Conservation (phyloP, 2,888 invertebrate genomes). For the Margaritifera margaritifera region DNA sequence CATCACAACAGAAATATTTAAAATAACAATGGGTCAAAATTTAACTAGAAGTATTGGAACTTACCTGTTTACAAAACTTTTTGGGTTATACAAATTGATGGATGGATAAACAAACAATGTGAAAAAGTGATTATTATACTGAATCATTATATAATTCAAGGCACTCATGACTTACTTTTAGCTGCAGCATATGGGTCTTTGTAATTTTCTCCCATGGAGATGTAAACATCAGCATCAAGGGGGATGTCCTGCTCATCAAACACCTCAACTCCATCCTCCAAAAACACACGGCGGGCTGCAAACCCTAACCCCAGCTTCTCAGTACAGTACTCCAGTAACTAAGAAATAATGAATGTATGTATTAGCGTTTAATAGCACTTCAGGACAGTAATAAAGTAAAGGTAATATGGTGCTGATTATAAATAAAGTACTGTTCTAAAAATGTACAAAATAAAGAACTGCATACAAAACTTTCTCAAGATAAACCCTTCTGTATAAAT, state of each 20-base stretch:
- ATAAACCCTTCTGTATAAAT: too few relatives aligned
- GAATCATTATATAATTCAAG: neutral
- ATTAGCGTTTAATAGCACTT: too few relatives aligned
- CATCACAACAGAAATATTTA: too few relatives aligned
- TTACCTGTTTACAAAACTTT: neutral
- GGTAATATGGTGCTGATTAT: too few relatives aligned
- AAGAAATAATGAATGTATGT: constrained; percentile 15
- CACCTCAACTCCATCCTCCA: constrained; percentile 70
- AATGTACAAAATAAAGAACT: too few relatives aligned
- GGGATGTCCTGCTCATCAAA: constrained; percentile 62
- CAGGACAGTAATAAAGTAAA: too few relatives aligned
- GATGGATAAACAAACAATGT: too few relatives aligned
- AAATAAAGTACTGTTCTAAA: too few relatives aligned
- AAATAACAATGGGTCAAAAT: too few relatives aligned
- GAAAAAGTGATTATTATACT: neutral
- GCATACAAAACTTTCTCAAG: too few relatives aligned
- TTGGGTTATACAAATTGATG: neutral
- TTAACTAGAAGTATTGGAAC: too few relatives aligned
- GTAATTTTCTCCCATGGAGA: constrained; percentile 70
- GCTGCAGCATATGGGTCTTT: constrained; percentile 64
- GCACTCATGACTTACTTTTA: constrained; percentile 56
- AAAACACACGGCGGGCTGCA: constrained; percentile 70
- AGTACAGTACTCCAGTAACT: constrained; percentile 70
- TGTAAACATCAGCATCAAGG: constrained; percentile 63
- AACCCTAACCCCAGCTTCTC: constrained; percentile 66